Evolutionary conservation across 92 coral and sea anemone genomes (phyloP).

Genomic region (Anthopleura xanthogrammica): DNA sequence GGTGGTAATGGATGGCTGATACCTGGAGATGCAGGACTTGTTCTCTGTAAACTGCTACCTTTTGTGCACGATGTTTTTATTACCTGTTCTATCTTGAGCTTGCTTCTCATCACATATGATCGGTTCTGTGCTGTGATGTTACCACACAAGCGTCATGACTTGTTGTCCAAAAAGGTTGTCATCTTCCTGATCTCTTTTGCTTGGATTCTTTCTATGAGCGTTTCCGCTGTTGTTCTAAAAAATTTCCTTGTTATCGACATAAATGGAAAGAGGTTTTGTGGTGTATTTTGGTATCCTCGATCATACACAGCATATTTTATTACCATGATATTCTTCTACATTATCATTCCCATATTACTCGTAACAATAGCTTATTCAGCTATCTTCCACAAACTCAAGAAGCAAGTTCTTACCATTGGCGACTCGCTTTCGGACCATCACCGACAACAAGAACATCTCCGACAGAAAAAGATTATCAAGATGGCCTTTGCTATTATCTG

Average conservation of each 20-base stretch:
- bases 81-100: not conserved
- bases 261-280: not conserved
- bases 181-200: not conserved
- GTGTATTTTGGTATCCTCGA: not conserved
- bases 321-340: too few species aligned
- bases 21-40: not conserved
- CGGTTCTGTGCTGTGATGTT: not conserved
- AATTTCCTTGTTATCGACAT: not conserved
- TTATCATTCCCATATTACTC: not conserved
- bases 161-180: constrained; percentile 1
- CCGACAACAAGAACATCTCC: not conserved
- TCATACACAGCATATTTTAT: not conserved
- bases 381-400: not conserved
- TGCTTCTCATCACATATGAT: not conserved
- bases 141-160: not conserved
- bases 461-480: not conserved
- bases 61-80: not conserved
- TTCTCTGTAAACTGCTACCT: not conserved
- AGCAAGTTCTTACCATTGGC: not conserved
- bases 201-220: not conserved
- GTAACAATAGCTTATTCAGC: not conserved
- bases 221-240: not conserved
- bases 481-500: constrained; percentile 9
- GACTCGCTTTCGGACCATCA: not conserved
- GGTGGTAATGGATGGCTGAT: not conserved